Evolutionary conservation across 2,888 invertebrate genomes (phyloP).

Genomic region (Acronicta aceris): DNA sequence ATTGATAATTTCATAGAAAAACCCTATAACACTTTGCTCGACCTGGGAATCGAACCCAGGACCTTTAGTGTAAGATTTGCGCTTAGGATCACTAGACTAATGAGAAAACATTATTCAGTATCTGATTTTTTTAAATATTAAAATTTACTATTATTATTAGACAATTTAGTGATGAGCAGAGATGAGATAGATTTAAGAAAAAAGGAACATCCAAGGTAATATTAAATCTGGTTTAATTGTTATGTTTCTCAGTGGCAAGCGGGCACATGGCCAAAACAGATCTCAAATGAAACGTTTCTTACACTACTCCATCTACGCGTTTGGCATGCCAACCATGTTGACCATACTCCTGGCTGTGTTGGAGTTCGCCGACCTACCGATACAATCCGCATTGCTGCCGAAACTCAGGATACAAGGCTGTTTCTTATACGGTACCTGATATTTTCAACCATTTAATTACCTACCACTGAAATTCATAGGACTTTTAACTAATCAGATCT

Average conservation of each 20-base stretch:
- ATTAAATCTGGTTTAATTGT: neutral
- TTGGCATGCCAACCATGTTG: slow-evolving; percentile 74
- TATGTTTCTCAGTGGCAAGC: slow-evolving; percentile 75
- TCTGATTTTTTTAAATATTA: too few relatives aligned
- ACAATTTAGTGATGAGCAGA: too few relatives aligned
- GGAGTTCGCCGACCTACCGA: slow-evolving; percentile 76
- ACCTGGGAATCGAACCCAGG: too few relatives aligned
- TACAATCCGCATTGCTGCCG: slow-evolving; percentile 67
- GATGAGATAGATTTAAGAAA: too few relatives aligned
- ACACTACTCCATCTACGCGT: slow-evolving; percentile 78
- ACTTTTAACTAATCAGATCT: too few relatives aligned
- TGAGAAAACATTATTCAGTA: too few relatives aligned
- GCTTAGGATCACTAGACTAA: too few relatives aligned
- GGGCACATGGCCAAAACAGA: slow-evolving; percentile 68
- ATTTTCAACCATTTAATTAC: neutral
- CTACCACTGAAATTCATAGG: neutral
- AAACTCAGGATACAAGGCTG: slow-evolving; percentile 74
- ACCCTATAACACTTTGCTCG: too few relatives aligned
- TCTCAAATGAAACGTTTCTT: slow-evolving; percentile 70
- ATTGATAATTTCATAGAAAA: too few relatives aligned
- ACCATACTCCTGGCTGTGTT: slow-evolving; percentile 71
- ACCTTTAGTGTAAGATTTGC: too few relatives aligned
- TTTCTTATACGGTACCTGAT: slow-evolving; percentile 72
- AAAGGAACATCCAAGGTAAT: too few relatives aligned
- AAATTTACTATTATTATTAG: too few relatives aligned